Conservation (phyloP, 1,140 invertebrate species). For the Rhopalosiphum maidis region DNA sequence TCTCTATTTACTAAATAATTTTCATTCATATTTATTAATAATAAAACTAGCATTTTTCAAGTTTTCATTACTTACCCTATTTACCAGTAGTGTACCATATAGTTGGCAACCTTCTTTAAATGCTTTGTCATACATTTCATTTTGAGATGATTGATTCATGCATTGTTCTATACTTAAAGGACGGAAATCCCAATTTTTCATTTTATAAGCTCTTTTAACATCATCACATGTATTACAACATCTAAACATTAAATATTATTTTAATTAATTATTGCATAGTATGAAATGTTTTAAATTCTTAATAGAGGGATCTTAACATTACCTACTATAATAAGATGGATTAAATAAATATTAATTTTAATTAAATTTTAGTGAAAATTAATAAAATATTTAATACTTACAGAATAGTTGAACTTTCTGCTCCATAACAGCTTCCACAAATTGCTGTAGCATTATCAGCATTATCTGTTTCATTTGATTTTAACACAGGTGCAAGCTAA, state of each 20-base stretch:
- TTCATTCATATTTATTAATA: not conserved
- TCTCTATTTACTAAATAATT: not conserved
- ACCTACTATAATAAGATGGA: not conserved
- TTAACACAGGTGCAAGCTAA: not conserved
- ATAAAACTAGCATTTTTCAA: not conserved
- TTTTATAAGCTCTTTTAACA: constrained; percentile 89
- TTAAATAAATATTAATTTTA: not conserved
- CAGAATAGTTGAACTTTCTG: constrained; percentile 66
- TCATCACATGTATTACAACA: constrained; percentile 98
- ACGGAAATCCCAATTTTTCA: constrained; percentile 76
- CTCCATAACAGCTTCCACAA: constrained; percentile 84
- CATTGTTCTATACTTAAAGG: constrained; percentile 84
- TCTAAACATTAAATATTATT: constrained; percentile 65
- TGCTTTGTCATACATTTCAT: constrained; percentile 64
- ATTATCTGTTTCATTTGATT: not conserved
- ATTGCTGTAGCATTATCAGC: not conserved
- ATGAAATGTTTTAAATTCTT: not conserved
- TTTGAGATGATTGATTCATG: constrained; percentile 80
- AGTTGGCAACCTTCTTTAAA: constrained; percentile 93
- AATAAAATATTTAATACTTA: constrained; percentile 1
- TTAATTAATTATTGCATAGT: not conserved
- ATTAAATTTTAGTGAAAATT: no score
- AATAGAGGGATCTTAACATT: not conserved
- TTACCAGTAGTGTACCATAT: constrained; percentile 94
- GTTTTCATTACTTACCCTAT: constrained; percentile 72